Evolutionary conservation across 2,113 vertebrate genomes (phyloP), one percentile per base, ranked within the genome.

Genomic region (Physeter macrocephalus): DNA sequence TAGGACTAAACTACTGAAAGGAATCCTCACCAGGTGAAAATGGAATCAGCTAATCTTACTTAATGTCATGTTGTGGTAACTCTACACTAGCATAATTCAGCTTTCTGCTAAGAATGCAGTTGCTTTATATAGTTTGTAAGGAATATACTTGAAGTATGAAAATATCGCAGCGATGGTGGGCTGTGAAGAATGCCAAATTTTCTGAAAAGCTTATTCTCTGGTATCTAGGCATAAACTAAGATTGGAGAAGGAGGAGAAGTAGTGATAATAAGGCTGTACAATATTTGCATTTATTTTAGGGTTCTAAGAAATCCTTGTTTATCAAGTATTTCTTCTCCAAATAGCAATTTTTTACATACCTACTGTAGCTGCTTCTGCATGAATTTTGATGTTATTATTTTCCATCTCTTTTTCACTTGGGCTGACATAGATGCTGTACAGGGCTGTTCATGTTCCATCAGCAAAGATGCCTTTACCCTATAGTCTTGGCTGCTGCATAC

Each of bases 11-110:
- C 84, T 94, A 29, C 80, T 85, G 84, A 62, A 88, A 90, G 91
- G 43, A 89, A 72, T 49, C 34, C 57, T 94, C 15, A 83, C 67
- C 54, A 83, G 94, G 82, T 89, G 34, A 80, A 94, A 94, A 85
- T 92, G 93, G 46, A 93, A 94, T 83, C 20, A 80, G 77, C 89
- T 94, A 31, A 78, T 96, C 66, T 96, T 88, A 88, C 43, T 97
- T 83, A 88, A 91, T 62, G 23, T 81, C 62, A 72, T 71, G 39
- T 78, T 93, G 49, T 75, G 61, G 54, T 74, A 83, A 80, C 29
- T 36, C 25, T 36, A 75, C n/a, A 52, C 43, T 93, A 90, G 59
- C 59, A 49, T 80, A 81, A 74, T 87, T 82, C 57, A 86, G 29
- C 21, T 66, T 66, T 92, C 93, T 94, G 81, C 84, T 86, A 91